Conservation (phyloP, 2,797 vertebrate species). For the Aplochiton taeniatus region DNA sequence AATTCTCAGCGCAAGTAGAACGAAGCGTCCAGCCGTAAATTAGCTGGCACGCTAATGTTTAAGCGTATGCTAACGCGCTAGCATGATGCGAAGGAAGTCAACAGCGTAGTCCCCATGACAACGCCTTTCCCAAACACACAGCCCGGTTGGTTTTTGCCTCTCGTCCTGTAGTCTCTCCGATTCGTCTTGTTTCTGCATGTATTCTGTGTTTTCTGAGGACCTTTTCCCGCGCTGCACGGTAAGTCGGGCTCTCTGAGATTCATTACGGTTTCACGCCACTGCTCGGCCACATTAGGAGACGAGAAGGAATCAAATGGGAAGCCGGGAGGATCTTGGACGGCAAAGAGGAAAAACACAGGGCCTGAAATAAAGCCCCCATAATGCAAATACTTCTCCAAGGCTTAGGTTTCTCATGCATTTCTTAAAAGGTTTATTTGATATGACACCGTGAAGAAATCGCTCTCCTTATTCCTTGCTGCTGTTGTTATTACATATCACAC, state of each 20-base stretch:
- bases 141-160: too few species aligned
- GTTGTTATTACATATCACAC: not conserved
- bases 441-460: conserved; percentile 14
- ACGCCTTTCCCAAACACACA: not conserved
- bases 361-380: conserved; percentile 46
- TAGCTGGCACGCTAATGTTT: too few species aligned
- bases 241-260: conserved; percentile 26
- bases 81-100: too few species aligned
- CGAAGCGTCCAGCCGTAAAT: too few species aligned
- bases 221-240: conserved; percentile 35
- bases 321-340: conserved; percentile 42
- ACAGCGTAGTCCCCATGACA: not conserved
- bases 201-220: conserved; percentile 24
- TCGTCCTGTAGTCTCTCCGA: conserved; percentile 6
- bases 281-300: conserved; percentile 40
- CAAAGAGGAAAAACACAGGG: conserved; percentile 37
- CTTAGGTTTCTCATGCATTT: conserved; percentile 38
- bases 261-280: conserved; percentile 35
- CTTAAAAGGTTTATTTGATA: conserved; percentile 37
- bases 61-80: too few species aligned
- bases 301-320: conserved; percentile 43
- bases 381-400: conserved; percentile 44
- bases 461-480: not conserved
- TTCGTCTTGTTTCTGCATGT: conserved; percentile 19
- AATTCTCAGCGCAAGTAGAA: too few species aligned